Evolutionary conservation across 2,113 vertebrate genomes (phyloP).

Genomic region (Pipa parva): DNA sequence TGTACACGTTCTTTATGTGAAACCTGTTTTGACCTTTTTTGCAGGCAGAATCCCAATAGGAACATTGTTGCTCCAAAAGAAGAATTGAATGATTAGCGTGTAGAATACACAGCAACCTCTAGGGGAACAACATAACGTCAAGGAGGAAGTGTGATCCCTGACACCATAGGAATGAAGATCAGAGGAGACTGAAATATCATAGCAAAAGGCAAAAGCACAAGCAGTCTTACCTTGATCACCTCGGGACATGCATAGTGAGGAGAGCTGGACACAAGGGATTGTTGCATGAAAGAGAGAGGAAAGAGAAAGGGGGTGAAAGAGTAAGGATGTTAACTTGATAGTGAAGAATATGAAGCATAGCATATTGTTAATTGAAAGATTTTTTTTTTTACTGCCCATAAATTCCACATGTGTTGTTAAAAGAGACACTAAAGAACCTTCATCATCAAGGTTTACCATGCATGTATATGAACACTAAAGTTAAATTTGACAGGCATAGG

Average conservation of each 20-base stretch:
- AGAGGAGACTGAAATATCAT: conserved; percentile 4
- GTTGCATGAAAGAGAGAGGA: conserved; percentile 29
- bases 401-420: too few species aligned
- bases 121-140: too few species aligned
- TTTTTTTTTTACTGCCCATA: not conserved
- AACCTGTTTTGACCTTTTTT: too few species aligned
- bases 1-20: too few species aligned
- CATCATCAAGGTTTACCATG: too few species aligned
- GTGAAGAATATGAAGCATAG: conserved; percentile 9
- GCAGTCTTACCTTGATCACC: conserved; percentile 80
- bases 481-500: too few species aligned
- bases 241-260: conserved; percentile 91
- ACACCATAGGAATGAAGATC: not conserved
- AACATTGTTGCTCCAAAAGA: too few species aligned
- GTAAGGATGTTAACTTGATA: conserved; percentile 18
- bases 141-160: not conserved
- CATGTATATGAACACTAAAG: too few species aligned
- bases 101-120: too few species aligned
- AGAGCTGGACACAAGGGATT: conserved; percentile 57
- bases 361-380: conserved; percentile 24
- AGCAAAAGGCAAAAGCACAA: conserved; percentile 2
- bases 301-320: conserved; percentile 16
- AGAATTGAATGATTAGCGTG: too few species aligned
- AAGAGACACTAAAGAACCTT: too few species aligned
- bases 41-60: too few species aligned